These are phyloP conservation scores for Andrena flavipes DNA, from an alignment of 2,888 invertebrate genomes.

Conservation along the genomic window DNA sequence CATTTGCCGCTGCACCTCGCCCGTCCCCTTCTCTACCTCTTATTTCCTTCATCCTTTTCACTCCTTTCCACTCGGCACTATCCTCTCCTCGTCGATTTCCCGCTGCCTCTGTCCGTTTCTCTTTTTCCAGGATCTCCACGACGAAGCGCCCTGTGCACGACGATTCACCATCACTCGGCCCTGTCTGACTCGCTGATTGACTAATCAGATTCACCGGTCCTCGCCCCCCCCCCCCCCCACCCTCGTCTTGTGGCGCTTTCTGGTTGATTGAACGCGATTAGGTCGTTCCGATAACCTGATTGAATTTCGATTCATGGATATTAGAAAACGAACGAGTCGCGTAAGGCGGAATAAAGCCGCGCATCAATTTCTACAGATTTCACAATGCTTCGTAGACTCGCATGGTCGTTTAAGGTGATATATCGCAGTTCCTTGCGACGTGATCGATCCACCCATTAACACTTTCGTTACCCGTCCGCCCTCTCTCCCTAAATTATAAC, in stretches of 20 bases:
- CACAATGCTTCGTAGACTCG: too few species aligned
- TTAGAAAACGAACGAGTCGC: slow-evolving; percentile 61
- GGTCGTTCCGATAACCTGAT: slow-evolving; percentile 65
- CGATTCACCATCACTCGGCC: slow-evolving; percentile 42
- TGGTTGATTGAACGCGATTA: slow-evolving; percentile 71
- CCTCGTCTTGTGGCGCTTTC: slow-evolving; percentile 57
- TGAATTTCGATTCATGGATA: slow-evolving; percentile 70
- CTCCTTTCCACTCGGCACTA: slow-evolving; percentile 33
- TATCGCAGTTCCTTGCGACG: slow-evolving; percentile 19
- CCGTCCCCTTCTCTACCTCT: slow-evolving; percentile 26
- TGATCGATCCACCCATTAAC: slow-evolving; percentile 62
- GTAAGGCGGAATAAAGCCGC: slow-evolving; percentile 42
- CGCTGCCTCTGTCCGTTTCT: slow-evolving; percentile 39
- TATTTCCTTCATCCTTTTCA: not conserved
- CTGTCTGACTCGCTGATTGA: slow-evolving; percentile 63
- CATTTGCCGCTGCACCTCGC: slow-evolving; percentile 53
- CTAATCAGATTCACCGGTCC: slow-evolving; percentile 68
- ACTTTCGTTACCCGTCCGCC: slow-evolving; percentile 64
- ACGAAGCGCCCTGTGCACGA: not conserved
- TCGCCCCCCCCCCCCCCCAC: slow-evolving; percentile 6
- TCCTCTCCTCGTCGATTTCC: slow-evolving; percentile 53
- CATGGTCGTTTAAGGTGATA: slow-evolving; percentile 9
- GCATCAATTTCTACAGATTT: too few species aligned
- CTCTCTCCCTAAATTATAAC: slow-evolving; percentile 29
- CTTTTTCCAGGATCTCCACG: slow-evolving; percentile 1